Percentiles rank a stretch among this genome's conserved stretches.
phyloP scores from a whole-genome alignment of 1,140 invertebrate genomes.

The Drosophila ohnishii region DNA sequence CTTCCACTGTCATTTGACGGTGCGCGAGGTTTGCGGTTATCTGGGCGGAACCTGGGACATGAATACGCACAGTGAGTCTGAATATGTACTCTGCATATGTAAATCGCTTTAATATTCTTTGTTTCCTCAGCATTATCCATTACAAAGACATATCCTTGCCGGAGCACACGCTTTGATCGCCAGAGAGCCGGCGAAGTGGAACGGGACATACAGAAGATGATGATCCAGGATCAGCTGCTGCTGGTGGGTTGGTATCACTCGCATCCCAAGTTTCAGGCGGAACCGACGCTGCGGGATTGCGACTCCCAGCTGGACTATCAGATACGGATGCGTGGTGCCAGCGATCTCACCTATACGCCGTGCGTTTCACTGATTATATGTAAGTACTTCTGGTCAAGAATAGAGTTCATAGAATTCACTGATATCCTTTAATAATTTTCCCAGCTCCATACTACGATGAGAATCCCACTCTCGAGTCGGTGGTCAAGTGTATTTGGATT shows the following conservation, averaged over 20 bases:
- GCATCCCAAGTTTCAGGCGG: constrained; percentile 94
- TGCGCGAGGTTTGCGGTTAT: constrained; percentile 96
- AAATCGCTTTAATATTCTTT: constrained; percentile 3
- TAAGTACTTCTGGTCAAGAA: constrained; percentile 83
- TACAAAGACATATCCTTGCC: constrained; percentile 94
- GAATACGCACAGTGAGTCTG: constrained; percentile 93
- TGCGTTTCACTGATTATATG: constrained; percentile 96
- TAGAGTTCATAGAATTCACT: not conserved
- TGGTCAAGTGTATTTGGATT: constrained; percentile 95
- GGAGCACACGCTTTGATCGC: constrained; percentile 90
- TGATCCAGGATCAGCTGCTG: constrained; percentile 91
- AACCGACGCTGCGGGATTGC: constrained; percentile 94
- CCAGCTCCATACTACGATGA: constrained; percentile 93
- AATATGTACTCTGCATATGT: not conserved
- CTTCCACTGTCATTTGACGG: constrained; percentile 96
- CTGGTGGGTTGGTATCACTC: constrained; percentile 98
- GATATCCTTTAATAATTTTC: constrained; percentile 58
- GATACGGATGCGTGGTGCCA: constrained; percentile 95
- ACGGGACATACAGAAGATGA: constrained; percentile 91
- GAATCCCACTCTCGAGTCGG: constrained; percentile 90
- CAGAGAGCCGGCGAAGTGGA: constrained; percentile 89
- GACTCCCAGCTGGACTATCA: constrained; percentile 97
- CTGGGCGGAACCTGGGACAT: constrained; percentile 97
- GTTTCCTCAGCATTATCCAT: constrained; percentile 89
- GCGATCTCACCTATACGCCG: constrained; percentile 94